Percentiles rank a stretch among this genome's conserved stretches.
Evolutionary conservation across 2,888 invertebrate species (phyloP).

Genomic region (Epinotia ramella): DNA sequence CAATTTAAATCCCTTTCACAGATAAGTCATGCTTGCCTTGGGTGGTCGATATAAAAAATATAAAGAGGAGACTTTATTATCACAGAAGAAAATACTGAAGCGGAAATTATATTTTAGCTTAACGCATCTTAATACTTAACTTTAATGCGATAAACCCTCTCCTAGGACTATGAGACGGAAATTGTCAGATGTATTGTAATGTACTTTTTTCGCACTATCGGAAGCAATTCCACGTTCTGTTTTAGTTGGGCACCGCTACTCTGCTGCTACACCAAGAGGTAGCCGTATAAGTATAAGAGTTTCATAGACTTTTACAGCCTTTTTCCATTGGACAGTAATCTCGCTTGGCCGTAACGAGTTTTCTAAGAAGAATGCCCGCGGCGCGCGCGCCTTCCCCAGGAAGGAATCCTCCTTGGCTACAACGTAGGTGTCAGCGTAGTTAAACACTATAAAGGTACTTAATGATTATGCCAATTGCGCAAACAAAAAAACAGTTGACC

Average conservation of each 20-base stretch:
- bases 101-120: background rate
- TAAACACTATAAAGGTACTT: conserved; percentile 36
- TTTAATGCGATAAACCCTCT: conserved; percentile 1
- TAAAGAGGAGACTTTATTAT: background rate
- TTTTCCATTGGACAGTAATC: conserved; percentile 26
- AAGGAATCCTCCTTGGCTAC: conserved; percentile 33
- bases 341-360: conserved; percentile 38
- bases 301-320: conserved; percentile 2
- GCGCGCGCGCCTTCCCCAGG: conserved; percentile 18
- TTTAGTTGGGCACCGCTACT: conserved; percentile 42
- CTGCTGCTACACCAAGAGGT: background rate
- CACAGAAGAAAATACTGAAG: background rate
- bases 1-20: background rate
- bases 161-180: conserved; percentile 25
- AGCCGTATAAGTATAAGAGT: background rate
- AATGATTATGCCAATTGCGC: conserved; percentile 36
- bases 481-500: conserved; percentile 31
- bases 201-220: conserved; percentile 38
- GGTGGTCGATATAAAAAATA: background rate
- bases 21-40: background rate
- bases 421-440: conserved; percentile 40
- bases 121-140: background rate
- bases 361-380: conserved; percentile 43
- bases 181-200: conserved; percentile 40
- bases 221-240: conserved; percentile 43